These are phyloP conservation scores for Centrocercus urophasianus DNA, from an alignment of 2,113 vertebrate genomes.

Conservation along the genomic window DNA sequence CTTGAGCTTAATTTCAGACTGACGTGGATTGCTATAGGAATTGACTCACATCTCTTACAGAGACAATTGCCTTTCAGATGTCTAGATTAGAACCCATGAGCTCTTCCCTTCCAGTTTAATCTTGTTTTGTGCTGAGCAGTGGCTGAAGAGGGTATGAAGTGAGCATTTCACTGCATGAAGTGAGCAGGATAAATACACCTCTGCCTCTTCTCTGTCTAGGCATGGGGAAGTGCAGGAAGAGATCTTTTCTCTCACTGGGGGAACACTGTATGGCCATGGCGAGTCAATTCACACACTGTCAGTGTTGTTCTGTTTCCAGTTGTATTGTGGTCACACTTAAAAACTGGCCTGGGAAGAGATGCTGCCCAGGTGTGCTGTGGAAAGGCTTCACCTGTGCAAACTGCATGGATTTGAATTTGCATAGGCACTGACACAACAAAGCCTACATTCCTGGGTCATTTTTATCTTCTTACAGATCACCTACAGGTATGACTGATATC, in stretches of 20 bases:
- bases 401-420: neutral
- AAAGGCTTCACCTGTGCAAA: neutral
- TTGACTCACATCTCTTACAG: neutral
- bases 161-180: neutral
- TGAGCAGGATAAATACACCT: neutral
- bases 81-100: neutral
- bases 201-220: neutral
- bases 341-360: neutral
- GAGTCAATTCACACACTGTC: neutral
- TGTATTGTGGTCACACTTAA: neutral
- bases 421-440: neutral
- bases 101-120: neutral
- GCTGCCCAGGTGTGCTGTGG: neutral
- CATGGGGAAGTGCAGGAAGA: neutral
- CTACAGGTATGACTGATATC: neutral
- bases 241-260: neutral
- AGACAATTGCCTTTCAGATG: neutral
- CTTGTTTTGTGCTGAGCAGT: neutral
- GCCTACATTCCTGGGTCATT: neutral
- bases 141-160: neutral
- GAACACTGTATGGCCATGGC: rapidly evolving
- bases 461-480: neutral
- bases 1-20: neutral
- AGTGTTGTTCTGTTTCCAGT: neutral
- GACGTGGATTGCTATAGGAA: neutral